Base-by-base conservation (phyloP, 1,140 invertebrate genomes). In the Penaeus chinensis region DNA sequence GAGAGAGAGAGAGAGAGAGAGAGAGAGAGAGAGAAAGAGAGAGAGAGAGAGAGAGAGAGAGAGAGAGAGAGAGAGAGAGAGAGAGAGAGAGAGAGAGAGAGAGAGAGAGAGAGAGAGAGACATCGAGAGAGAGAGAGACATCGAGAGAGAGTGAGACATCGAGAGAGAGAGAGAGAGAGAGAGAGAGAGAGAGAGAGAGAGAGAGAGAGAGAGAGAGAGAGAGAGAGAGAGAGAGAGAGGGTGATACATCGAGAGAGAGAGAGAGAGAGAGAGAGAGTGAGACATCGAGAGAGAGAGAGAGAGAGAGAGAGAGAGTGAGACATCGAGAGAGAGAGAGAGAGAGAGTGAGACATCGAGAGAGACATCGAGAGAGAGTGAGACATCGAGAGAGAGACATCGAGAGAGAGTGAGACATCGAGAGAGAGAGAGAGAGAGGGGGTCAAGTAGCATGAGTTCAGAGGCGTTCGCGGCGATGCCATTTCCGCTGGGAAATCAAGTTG, bases 201-300 rank as follows among this genome's bases (percentile, higher is more conserved):
- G 1, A 47, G 47, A 13, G 1, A 47, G 47, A 47, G 1, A 47
- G 11, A 47, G 47, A 47, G 11, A 47, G 47, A 47, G 47, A 47
- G 47, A 47, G 47, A 47, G 47, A 47, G 47, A 5, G 47, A 47
- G 47, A 13, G 1, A 13, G 47, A n/a, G 19, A 32, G 69, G 27
- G 69, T 32, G 69, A 74, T 24, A 27, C 24, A 74, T 19, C 32
- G 69, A 74, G 24, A 74, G n/a, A 74, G 24, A 74, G n/a, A n/a
- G 24, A 74, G 69, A 74, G 69, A 74, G 69, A 74, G 69, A 74
- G 69, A 74, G 69, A 74, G 69, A 74, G 69, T 32, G 69, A 74
- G n/a, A 71, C 19, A 71, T 0, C 20, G 18, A 74, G 69, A 74
- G 69, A 74, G 69, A 74, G 69, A 74, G 69, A 27, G 69, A 10